A percentile compares a stretch with the other conserved stretches of the same genome.
These are phyloP conservation scores for Acanthiza pusilla DNA, from an alignment of 2,797 vertebrate genomes.

Conservation along the genomic window DNA sequence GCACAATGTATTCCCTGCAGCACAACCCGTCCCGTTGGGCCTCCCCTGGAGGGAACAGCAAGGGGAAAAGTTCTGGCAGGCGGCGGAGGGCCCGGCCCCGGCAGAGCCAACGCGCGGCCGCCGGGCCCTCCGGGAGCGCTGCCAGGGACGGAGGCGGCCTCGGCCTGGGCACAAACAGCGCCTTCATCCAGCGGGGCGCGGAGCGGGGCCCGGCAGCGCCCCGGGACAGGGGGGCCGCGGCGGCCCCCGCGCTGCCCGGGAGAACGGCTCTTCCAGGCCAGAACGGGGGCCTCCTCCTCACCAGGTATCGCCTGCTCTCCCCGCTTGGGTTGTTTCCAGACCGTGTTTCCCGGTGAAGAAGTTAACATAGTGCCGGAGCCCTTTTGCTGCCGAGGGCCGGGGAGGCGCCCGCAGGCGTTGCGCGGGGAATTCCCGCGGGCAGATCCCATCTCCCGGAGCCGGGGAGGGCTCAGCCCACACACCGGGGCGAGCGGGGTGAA, in stretches of 20 bases:
- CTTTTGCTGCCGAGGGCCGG: neutral
- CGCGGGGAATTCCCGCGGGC: neutral
- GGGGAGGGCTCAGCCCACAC: neutral
- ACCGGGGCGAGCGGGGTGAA: fast-evolving
- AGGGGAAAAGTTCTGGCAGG: neutral
- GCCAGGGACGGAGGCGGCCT: neutral
- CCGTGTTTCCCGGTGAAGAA: neutral
- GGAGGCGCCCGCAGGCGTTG: neutral
- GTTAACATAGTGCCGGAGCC: neutral
- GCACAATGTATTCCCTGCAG: neutral
- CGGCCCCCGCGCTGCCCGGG: neutral
- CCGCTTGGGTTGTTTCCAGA: neutral
- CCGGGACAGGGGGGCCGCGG: neutral
- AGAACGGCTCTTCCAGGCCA: neutral
- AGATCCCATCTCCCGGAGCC: neutral
- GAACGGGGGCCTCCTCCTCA: neutral
- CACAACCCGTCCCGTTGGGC: neutral
- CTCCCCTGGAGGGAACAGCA: fast-evolving
- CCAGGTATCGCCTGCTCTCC: conserved; percentile 15
- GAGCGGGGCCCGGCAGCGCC: neutral
- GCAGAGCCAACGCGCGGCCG: neutral
- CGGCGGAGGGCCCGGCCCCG: neutral
- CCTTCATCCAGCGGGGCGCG: neutral
- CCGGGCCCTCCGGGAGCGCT: neutral
- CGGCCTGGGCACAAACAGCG: neutral